phyloP scores from a whole-genome alignment of 2,113 vertebrate genomes.

The Cettia cetti region DNA sequence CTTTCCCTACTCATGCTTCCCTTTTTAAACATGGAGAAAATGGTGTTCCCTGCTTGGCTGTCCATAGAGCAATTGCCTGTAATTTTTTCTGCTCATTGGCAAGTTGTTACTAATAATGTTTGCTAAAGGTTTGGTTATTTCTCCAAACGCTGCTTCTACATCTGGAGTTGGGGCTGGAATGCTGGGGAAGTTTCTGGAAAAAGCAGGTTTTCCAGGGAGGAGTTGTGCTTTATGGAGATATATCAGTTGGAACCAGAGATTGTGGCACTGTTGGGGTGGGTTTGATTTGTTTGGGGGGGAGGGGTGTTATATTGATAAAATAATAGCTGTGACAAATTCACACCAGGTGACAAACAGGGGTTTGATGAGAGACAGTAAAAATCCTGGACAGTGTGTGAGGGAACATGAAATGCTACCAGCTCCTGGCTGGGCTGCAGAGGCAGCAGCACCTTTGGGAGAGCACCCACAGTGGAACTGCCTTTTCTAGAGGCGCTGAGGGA shows the following conservation, averaged over 20 bases:
- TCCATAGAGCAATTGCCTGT: background rate
- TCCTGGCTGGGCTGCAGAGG: background rate
- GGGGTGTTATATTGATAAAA: background rate
- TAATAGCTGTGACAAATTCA: background rate
- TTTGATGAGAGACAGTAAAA: background rate
- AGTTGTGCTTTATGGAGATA: background rate
- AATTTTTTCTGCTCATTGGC: slow-evolving; percentile 10
- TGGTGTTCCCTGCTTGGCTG: background rate
- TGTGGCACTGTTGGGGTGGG: background rate
- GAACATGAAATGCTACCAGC: background rate
- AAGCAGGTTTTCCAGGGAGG: background rate
- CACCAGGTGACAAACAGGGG: background rate
- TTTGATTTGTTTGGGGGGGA: background rate
- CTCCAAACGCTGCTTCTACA: background rate
- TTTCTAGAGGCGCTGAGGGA: background rate
- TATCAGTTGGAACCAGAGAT: background rate
- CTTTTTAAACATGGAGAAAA: background rate
- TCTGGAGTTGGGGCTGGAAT: background rate
- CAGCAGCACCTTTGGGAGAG: background rate
- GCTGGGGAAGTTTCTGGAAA: background rate
- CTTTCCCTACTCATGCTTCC: background rate
- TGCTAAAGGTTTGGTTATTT: slow-evolving; percentile 3
- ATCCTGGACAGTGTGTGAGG: background rate
- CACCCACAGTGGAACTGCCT: background rate
- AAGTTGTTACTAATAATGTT: slow-evolving; percentile 8